Conservation (phyloP, 2,888 invertebrate genomes). For the Lottia gigantea region DNA sequence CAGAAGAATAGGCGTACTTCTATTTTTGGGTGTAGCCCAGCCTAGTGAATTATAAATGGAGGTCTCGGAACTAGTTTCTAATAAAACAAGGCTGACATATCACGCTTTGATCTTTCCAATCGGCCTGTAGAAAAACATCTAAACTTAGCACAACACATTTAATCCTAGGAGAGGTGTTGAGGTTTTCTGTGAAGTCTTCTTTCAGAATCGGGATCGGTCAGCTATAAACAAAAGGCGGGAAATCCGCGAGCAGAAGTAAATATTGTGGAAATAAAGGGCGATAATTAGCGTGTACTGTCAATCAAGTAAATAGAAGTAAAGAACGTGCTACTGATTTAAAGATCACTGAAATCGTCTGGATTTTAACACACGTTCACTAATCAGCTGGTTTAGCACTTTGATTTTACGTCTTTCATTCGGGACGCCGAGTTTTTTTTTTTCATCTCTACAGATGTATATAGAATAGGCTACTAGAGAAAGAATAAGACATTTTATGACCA, state of each 20-base stretch:
- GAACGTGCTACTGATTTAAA: not conserved
- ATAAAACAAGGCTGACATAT: not conserved
- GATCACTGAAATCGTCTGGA: not conserved
- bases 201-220: not conserved
- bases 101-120: not conserved
- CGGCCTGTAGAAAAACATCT: not conserved
- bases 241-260: not conserved
- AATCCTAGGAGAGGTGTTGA: not conserved
- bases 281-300: not conserved
- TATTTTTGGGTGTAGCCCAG: too few species aligned
- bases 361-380: not conserved
- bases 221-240: not conserved
- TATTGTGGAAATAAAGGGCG: not conserved
- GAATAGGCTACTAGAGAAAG: too few species aligned
- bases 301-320: not conserved
- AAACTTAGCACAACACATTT: not conserved
- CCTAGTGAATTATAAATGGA: too few species aligned
- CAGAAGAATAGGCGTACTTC: too few species aligned
- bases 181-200: not conserved
- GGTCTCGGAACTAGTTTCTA: not conserved
- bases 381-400: not conserved
- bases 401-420: not conserved
- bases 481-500: too few species aligned
- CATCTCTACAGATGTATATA: too few species aligned
- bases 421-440: not conserved